These are phyloP conservation scores for Liparis tanakae DNA, from an alignment of 2,797 vertebrate genomes.

Conservation along the genomic window DNA sequence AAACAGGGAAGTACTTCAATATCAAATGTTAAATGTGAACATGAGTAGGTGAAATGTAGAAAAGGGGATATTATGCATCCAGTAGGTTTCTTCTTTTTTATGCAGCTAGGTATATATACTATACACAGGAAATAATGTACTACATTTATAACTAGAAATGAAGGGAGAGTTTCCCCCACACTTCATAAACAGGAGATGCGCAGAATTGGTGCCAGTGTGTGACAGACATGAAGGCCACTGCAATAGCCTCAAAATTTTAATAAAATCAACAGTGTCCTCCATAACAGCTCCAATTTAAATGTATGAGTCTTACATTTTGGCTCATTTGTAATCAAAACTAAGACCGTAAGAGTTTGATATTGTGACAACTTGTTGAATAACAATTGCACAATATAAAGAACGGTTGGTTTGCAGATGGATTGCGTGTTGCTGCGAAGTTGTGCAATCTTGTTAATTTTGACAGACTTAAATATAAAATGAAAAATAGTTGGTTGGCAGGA, in stretches of 20 bases:
- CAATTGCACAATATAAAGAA: background rate
- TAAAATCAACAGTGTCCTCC: background rate
- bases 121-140: background rate
- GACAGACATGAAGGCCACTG: background rate
- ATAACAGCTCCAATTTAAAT: background rate
- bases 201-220: background rate
- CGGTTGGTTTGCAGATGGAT: background rate
- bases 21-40: background rate
- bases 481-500: conserved; percentile 7
- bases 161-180: background rate
- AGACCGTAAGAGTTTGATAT: background rate
- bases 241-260: background rate
- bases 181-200: background rate
- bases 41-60: background rate
- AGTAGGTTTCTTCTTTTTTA: background rate
- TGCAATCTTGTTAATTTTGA: background rate
- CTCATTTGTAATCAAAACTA: background rate
- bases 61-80: background rate
- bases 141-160: background rate
- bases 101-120: background rate
- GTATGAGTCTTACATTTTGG: background rate
- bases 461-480: background rate
- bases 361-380: background rate
- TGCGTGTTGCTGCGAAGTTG: background rate
- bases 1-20: background rate